These are phyloP conservation scores for Pachyuromys duprasi DNA, from an alignment of 2,797 vertebrate genomes.

Conservation along the genomic window DNA sequence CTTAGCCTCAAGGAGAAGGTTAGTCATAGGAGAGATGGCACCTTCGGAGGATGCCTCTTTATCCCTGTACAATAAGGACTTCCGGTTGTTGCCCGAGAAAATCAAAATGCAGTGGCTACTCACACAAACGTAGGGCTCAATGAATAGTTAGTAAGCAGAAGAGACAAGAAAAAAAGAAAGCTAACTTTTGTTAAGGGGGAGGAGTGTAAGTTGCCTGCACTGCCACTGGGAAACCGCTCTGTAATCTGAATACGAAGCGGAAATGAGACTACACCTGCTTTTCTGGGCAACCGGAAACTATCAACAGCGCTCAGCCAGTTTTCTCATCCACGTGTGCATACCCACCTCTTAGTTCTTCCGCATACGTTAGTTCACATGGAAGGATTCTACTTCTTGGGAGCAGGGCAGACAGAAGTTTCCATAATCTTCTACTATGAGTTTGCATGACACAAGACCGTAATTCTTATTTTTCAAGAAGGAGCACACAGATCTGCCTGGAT, in stretches of 20 bases:
- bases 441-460: neutral
- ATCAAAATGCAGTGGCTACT: neutral
- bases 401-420: neutral
- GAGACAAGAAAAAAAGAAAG: neutral
- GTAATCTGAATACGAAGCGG: neutral
- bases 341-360: neutral
- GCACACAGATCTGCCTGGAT: conserved; percentile 6
- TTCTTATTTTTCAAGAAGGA: conserved; percentile 46
- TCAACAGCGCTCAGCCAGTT: neutral
- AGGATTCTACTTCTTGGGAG: neutral
- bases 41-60: neutral
- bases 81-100: neutral
- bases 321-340: neutral
- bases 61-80: neutral
- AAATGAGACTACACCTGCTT: neutral
- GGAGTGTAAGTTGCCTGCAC: neutral
- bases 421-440: neutral
- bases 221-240: neutral
- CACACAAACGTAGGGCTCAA: neutral
- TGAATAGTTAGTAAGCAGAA: neutral
- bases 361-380: neutral
- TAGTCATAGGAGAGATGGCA: neutral
- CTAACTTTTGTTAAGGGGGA: neutral
- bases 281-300: neutral
- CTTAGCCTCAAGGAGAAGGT: neutral